Conservation (phyloP, 2,888 invertebrate species). For the Dryobotodes eremita region DNA sequence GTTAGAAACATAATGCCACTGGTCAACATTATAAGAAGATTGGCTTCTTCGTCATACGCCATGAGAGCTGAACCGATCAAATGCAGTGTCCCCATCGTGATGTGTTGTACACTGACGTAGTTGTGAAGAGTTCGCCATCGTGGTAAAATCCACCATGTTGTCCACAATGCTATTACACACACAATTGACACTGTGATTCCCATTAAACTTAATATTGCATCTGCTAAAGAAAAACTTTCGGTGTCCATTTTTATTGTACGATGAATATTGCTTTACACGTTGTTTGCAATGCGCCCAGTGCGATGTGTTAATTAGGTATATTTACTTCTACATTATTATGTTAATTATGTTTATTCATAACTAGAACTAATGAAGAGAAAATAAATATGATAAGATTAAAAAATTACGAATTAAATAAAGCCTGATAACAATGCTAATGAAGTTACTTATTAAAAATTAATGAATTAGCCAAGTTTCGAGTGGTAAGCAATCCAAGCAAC, state of each 20-base stretch:
- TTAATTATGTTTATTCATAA: neutral
- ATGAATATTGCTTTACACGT: neutral
- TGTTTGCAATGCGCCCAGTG: neutral
- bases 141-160: conserved; percentile 65
- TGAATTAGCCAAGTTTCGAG: neutral
- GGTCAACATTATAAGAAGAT: neutral
- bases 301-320: neutral
- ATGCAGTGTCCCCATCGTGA: conserved; percentile 63
- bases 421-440: conserved; percentile 29
- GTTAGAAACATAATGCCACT: conserved; percentile 31
- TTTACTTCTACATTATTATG: neutral
- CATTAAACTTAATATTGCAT: neutral
- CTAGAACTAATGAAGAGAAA: conserved; percentile 26
- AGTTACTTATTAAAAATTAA: neutral
- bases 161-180: conserved; percentile 53
- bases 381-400: conserved; percentile 11
- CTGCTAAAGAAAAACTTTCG: too few species aligned
- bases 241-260: conserved; percentile 15
- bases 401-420: conserved; percentile 21
- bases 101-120: conserved; percentile 64
- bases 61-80: conserved; percentile 6
- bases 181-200: conserved; percentile 35
- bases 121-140: conserved; percentile 69
- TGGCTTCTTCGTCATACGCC: neutral
- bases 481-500: neutral